phyloP scores from a whole-genome alignment of 2,113 vertebrate genomes.

The Muscicapa adusta region DNA sequence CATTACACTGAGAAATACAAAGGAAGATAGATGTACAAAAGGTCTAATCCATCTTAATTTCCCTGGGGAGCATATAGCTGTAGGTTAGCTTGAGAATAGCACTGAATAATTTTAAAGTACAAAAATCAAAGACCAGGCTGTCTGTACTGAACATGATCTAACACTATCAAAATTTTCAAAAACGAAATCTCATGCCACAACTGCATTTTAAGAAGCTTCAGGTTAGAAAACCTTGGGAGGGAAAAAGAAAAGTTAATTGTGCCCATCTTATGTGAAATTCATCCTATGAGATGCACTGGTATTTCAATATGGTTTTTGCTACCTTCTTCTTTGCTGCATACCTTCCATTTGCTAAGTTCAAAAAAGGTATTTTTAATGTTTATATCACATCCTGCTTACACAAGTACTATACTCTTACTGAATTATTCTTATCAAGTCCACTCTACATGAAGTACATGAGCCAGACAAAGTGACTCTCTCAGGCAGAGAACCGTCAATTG shows the following conservation, averaged over 20 bases:
- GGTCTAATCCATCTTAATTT: constrained; percentile 48
- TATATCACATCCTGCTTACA: background rate
- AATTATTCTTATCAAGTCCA: background rate
- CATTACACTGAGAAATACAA: constrained; percentile 23
- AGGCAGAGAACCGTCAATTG: background rate
- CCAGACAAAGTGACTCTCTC: background rate
- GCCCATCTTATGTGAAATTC: background rate
- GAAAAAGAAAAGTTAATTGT: background rate
- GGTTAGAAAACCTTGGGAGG: background rate
- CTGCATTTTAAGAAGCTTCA: background rate
- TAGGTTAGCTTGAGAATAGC: background rate
- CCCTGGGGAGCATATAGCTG: background rate
- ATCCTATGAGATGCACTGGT: background rate
- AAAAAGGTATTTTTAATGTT: background rate
- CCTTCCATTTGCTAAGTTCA: background rate
- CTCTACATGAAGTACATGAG: background rate
- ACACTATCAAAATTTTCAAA: background rate
- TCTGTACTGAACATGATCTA: background rate
- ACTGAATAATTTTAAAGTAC: background rate
- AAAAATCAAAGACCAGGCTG: background rate
- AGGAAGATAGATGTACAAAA: constrained; percentile 6
- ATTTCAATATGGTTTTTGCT: background rate
- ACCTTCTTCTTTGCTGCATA: background rate
- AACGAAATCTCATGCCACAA: background rate
- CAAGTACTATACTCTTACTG: background rate